Conservation (phyloP, 1,140 invertebrate species). For the Diuraphis noxia region DNA sequence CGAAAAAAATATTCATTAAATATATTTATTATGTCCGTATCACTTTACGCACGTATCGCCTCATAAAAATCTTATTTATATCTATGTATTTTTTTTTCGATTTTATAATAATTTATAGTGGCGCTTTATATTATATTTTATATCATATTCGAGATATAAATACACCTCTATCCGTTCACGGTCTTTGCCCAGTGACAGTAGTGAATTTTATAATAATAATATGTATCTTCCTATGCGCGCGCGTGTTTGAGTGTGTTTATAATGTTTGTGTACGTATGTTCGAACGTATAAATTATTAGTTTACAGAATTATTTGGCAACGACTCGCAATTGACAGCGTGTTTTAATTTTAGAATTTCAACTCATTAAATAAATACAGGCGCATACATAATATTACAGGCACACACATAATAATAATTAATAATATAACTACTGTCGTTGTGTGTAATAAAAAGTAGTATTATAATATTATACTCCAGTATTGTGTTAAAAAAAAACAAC, state of each 20-base stretch:
- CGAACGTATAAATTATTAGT: conserved; percentile 49
- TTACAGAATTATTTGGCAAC: conserved; percentile 51
- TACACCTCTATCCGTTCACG: conserved; percentile 31
- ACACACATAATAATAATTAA: neutral
- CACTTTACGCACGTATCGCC: neutral
- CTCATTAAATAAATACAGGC: conserved; percentile 35
- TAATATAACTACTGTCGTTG: too few species aligned
- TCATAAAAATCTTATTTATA: conserved; percentile 17
- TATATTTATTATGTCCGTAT: neutral
- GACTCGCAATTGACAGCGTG: conserved; percentile 28
- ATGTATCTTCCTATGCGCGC: neutral
- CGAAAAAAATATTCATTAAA: neutral
- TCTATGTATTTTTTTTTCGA: neutral
- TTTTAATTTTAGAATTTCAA: conserved; percentile 50
- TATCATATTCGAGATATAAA: conserved; percentile 35
- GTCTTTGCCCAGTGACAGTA: conserved; percentile 29
- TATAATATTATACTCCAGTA: neutral
- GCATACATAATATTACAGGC: neutral
- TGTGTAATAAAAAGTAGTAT: neutral
- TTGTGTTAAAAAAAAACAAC: neutral
- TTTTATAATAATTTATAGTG: neutral
- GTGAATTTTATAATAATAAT: conserved; percentile 31
- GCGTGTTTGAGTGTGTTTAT: neutral
- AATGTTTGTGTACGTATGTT: conserved; percentile 40
- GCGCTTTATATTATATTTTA: neutral